Percentiles rank a stretch among this genome's conserved stretches.
These are phyloP conservation scores for Antigone vipio DNA, from an alignment of 2,113 vertebrate genomes.

Conservation along the genomic window DNA sequence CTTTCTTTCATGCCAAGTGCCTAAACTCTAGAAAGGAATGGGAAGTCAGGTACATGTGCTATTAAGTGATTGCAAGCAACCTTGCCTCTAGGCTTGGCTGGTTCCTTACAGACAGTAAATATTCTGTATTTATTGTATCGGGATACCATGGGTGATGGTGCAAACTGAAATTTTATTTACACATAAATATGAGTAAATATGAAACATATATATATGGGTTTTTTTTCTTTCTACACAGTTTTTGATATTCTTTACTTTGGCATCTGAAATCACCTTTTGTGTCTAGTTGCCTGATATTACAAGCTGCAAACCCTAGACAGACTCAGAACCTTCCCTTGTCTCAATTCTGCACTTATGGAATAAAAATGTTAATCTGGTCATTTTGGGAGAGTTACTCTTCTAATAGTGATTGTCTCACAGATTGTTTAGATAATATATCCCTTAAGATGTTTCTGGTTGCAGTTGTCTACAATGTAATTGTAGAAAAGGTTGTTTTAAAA, in stretches of 20 bases:
- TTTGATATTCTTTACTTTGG: not conserved
- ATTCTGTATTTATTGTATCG: not conserved
- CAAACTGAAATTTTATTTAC: not conserved
- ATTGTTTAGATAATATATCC: not conserved
- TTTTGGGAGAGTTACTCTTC: not conserved
- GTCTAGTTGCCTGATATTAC: not conserved
- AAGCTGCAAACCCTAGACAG: not conserved
- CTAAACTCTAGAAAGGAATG: not conserved
- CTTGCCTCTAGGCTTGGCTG: not conserved
- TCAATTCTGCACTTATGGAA: not conserved
- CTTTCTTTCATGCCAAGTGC: not conserved
- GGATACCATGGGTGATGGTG: not conserved
- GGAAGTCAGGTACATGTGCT: not conserved
- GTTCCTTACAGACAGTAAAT: not conserved
- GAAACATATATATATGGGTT: not conserved
- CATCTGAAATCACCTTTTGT: not conserved
- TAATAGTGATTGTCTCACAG: not conserved
- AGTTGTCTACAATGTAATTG: not conserved
- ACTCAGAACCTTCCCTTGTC: not conserved
- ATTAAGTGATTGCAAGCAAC: not conserved
- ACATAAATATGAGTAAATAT: not conserved
- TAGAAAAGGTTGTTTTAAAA: not conserved
- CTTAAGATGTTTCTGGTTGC: not conserved
- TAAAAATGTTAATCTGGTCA: not conserved
- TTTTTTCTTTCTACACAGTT: not conserved